Base-by-base conservation (phyloP, 2,888 invertebrate genomes). In the Shargacucullia verbasci region DNA sequence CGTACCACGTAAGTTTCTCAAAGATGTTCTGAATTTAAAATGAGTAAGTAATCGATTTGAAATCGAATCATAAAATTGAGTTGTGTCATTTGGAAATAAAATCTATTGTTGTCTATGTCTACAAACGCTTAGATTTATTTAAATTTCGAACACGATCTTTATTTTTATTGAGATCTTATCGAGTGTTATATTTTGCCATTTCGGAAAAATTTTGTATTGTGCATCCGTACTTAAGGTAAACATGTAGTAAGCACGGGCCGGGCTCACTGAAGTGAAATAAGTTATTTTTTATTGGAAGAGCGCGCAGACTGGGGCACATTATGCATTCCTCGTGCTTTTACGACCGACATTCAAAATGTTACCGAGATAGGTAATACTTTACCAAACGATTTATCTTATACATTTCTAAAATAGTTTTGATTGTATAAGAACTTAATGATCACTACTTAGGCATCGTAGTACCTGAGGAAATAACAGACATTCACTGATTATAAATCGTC, bases 11-110 rank as follows among this genome's bases (percentile, higher is more conserved):
- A 75, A 69, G 55, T 59, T 62, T 61, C 61, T 49, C 35, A 59
- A 50, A 74, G 40, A 68, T 56, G 73, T 55, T 70, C 59, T 67
- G 78, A 81, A 82, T 81, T 75, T 71, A 55, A 75, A 82, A 74
- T 61, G 25, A 39, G n/a, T n/a, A 59, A 59, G 53, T 56, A 27
- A 60, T 60, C 47, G 38, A 67, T 67, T 74, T 13, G 56, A 58
- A 76, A 70, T 54, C 69, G 52, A 41, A 43, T 59, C 56, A 65
- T 67, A 57, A 63, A 61, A 35, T 55, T 57, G 39, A 54, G 60
- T 49, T 31, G 38, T 57, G 12, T 31, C 43, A 45, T 59, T 55
- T 41, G 14, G 31, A 34, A 58, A 61, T 52, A 41, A 55, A 70
- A 59, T 25, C 58, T 60, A 68, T 73, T 71, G 39, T 74, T 75